Evolutionary conservation across 2,113 vertebrate genomes (phyloP).

Genomic region (Cephalopholis sonnerati): DNA sequence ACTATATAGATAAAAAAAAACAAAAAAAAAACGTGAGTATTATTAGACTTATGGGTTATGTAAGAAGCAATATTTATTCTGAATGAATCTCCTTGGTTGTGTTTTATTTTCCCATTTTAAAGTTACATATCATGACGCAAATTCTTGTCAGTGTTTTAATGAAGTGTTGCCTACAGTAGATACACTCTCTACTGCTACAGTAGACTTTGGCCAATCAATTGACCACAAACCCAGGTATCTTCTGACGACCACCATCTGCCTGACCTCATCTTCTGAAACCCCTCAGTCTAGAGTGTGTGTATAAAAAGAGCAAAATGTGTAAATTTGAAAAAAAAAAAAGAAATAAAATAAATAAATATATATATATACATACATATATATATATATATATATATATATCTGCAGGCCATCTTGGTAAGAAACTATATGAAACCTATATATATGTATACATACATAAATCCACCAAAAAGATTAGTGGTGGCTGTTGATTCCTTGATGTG

Average conservation of each 20-base stretch:
- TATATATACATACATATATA: slow-evolving; percentile 58
- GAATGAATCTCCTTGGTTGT: slow-evolving; percentile 80
- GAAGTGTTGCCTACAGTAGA: slow-evolving; percentile 67
- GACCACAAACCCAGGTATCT: slow-evolving; percentile 53
- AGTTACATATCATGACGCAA: slow-evolving; percentile 72
- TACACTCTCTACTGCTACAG: slow-evolving; percentile 39
- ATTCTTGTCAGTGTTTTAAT: slow-evolving; percentile 69
- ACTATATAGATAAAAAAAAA: slow-evolving; percentile 72
- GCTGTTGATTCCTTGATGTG: slow-evolving; percentile 83
- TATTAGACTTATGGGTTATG: slow-evolving; percentile 81
- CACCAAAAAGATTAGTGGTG: slow-evolving; percentile 82
- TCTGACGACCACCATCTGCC: slow-evolving; percentile 75
- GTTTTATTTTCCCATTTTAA: slow-evolving; percentile 74
- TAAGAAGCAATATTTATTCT: slow-evolving; percentile 88
- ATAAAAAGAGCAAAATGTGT: slow-evolving; percentile 88
- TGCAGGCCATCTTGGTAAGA: slow-evolving; percentile 84
- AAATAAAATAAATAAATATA: slow-evolving; percentile 78
- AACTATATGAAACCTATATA: slow-evolving; percentile 83
- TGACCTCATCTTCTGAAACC: slow-evolving; percentile 87
- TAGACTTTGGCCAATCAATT: slow-evolving; percentile 47
- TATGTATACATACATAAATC: slow-evolving; percentile 69
- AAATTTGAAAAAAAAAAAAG: slow-evolving; percentile 79
- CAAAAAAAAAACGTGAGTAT: slow-evolving; percentile 63
- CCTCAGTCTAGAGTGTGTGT: slow-evolving; percentile 88
- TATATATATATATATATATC: slow-evolving; percentile 77